These are phyloP conservation scores for Phrynocephalus forsythii DNA, from an alignment of 2,797 vertebrate genomes.

Conservation along the genomic window DNA sequence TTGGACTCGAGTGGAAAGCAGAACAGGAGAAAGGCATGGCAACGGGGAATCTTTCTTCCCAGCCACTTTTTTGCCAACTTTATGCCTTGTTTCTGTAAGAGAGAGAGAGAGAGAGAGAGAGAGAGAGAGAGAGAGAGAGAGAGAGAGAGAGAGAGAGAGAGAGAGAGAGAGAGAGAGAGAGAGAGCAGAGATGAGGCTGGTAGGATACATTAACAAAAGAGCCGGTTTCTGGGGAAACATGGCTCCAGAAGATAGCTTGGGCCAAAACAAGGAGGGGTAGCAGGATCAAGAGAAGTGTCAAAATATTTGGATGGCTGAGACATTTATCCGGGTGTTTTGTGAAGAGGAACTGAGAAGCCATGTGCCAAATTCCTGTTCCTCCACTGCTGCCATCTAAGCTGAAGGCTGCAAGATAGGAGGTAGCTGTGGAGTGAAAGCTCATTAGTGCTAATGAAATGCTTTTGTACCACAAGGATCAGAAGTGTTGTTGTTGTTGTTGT, in stretches of 20 bases:
- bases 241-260: background rate
- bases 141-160: background rate
- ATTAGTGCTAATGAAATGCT: no score
- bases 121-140: background rate
- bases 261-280: background rate
- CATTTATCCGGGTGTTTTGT: background rate
- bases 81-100: background rate
- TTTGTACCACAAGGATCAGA: no score
- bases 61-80: background rate
- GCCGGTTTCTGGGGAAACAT: conserved; percentile 36
- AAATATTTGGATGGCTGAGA: conserved; percentile 23
- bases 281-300: background rate
- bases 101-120: background rate
- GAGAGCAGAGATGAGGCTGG: background rate
- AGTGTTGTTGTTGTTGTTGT: no score
- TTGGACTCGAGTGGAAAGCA: background rate
- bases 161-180: background rate
- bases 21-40: background rate
- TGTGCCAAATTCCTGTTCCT: conserved; percentile 6
- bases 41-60: background rate
- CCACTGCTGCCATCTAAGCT: background rate
- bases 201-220: background rate
- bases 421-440: background rate
- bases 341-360: background rate
- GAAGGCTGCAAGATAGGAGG: no score